Evolutionary conservation across 2,888 invertebrate species (phyloP).

Genomic region (Lepas anatifera): DNA sequence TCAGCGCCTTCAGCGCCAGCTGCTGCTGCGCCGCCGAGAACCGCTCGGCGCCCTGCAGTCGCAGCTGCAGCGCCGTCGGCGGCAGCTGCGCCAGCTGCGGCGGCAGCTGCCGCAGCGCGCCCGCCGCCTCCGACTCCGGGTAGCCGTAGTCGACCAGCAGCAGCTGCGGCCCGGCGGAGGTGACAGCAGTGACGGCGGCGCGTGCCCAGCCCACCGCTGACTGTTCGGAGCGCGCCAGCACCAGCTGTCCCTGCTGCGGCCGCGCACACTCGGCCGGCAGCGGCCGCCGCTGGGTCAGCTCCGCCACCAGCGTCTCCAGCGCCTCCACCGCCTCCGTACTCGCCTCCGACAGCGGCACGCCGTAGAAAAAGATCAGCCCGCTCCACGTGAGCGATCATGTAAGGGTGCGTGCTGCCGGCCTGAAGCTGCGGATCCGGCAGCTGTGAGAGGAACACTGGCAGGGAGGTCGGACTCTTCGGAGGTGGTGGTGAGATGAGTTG

Average conservation of each 20-base stretch:
- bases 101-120: background rate
- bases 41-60: background rate
- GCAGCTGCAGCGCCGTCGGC: too few species aligned
- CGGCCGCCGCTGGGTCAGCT: background rate
- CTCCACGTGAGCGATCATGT: background rate
- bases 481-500: background rate
- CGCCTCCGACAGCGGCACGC: background rate
- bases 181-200: background rate
- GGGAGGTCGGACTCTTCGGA: too few species aligned
- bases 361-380: background rate
- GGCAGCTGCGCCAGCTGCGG: background rate
- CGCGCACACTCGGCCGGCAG: background rate
- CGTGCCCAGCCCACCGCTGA: background rate
- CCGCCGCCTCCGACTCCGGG: background rate
- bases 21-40: background rate
- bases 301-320: background rate
- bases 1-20: background rate
- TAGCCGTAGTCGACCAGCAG: background rate
- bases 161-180: background rate
- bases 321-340: background rate
- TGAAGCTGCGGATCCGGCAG: background rate
- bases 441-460: background rate
- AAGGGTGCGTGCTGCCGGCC: background rate
- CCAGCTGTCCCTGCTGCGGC: background rate
- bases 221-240: background rate